Conservation (phyloP, 2,888 invertebrate genomes). For the Drosophila lacicola region DNA sequence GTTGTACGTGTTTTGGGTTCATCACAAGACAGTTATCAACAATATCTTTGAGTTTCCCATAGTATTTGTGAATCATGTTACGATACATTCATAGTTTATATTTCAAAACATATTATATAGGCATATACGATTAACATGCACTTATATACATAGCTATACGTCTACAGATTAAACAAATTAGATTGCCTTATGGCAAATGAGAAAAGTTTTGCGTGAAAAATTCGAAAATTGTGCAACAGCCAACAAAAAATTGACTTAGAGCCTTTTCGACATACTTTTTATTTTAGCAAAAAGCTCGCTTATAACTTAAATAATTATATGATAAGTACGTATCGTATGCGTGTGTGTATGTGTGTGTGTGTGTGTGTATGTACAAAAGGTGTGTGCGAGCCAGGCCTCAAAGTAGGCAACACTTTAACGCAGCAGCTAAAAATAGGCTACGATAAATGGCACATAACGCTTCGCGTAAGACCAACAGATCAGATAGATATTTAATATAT, state of each 20-base stretch:
- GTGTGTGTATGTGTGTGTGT: constrained; percentile 9
- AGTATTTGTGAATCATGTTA: constrained; percentile 32
- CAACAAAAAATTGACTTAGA: constrained; percentile 56
- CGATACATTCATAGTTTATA: constrained; percentile 14
- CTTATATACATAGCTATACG: constrained; percentile 4
- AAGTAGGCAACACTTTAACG: constrained; percentile 35
- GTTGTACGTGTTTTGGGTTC: constrained; percentile 18
- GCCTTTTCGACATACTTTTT: constrained; percentile 34
- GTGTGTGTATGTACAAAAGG: constrained; percentile 35
- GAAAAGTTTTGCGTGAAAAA: constrained; percentile 26
- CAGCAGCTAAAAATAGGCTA: constrained; percentile 29
- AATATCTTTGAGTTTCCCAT: constrained; percentile 25
- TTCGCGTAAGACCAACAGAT: constrained; percentile 32
- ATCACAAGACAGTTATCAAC: constrained; percentile 31
- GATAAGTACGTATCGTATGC: constrained; percentile 33
- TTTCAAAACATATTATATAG: constrained; percentile 7
- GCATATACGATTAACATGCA: constrained; percentile 6
- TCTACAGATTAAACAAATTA: constrained; percentile 16
- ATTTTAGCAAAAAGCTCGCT: constrained; percentile 20
- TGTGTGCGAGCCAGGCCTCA: constrained; percentile 22
- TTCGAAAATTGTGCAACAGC: constrained; percentile 49
- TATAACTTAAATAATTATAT: constrained; percentile 23
- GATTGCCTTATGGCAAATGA: constrained; percentile 28
- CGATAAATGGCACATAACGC: constrained; percentile 45
- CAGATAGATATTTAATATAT: not conserved